These are phyloP conservation scores for Oreochromis aureus DNA, from an alignment of 2,113 vertebrate genomes.

Conservation along the genomic window DNA sequence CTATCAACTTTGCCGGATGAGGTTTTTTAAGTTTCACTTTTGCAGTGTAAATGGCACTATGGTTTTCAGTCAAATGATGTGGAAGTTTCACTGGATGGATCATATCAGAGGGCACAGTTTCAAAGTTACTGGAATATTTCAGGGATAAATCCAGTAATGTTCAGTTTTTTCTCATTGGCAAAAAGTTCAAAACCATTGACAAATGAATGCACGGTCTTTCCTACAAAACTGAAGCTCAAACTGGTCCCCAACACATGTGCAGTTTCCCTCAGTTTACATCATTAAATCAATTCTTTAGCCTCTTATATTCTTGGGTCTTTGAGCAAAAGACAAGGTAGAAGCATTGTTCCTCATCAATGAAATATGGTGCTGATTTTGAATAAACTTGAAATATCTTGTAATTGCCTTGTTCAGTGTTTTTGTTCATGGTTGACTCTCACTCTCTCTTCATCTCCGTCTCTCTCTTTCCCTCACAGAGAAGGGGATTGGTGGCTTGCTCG, in stretches of 20 bases:
- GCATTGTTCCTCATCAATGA: background rate
- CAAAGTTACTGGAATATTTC: background rate
- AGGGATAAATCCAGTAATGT: background rate
- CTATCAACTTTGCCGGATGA: background rate
- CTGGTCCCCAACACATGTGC: background rate
- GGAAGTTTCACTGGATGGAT: background rate
- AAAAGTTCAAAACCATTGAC: background rate
- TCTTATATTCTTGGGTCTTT: background rate
- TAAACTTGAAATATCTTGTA: background rate
- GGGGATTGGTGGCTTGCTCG: slow-evolving; percentile 99
- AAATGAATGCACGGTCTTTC: background rate
- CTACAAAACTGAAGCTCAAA: background rate
- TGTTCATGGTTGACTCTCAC: background rate
- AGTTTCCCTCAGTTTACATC: background rate
- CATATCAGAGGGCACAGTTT: background rate
- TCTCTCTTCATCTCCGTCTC: background rate
- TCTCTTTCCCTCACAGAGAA: slow-evolving; percentile 75
- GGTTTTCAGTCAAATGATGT: background rate
- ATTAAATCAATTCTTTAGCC: background rate
- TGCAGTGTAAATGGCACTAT: background rate
- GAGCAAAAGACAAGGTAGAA: background rate
- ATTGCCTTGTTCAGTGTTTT: background rate
- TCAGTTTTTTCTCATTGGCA: background rate
- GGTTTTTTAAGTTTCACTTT: background rate
- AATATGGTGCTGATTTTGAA: background rate